These are phyloP conservation scores for Drosophila hamatofila DNA, from an alignment of 2,888 invertebrate species.

Conservation along the genomic window DNA sequence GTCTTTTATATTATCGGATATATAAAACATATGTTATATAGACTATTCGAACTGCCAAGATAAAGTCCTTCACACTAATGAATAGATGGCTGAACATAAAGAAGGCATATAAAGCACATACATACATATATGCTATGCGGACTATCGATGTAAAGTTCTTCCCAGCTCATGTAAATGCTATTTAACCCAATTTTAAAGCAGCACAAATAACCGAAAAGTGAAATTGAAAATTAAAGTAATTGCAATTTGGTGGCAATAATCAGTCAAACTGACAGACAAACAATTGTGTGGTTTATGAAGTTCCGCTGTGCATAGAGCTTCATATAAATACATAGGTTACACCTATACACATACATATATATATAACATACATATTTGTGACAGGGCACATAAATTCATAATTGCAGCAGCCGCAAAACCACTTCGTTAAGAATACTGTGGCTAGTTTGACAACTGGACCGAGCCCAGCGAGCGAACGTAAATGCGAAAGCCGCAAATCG, in stretches of 20 bases:
- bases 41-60: too few relatives aligned
- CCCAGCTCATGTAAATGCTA: background rate
- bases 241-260: background rate
- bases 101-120: too few relatives aligned
- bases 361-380: background rate
- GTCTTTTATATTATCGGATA: too few relatives aligned
- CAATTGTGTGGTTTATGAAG: background rate
- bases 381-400: background rate
- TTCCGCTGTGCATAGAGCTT: background rate
- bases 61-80: too few relatives aligned
- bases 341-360: background rate
- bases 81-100: too few relatives aligned
- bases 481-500: slow-evolving; percentile 5
- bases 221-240: background rate
- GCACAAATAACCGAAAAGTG: background rate
- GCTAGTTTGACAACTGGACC: slow-evolving; percentile 56
- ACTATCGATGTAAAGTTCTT: too few relatives aligned
- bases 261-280: background rate
- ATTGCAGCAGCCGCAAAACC: slow-evolving; percentile 51
- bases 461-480: background rate
- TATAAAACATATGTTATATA: too few relatives aligned
- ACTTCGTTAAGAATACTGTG: slow-evolving; percentile 43
- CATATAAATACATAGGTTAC: background rate
- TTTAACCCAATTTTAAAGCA: background rate
- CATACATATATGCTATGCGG: too few relatives aligned